phyloP scores from a whole-genome alignment of 2,888 invertebrate genomes.

The Diarsia mendica region DNA sequence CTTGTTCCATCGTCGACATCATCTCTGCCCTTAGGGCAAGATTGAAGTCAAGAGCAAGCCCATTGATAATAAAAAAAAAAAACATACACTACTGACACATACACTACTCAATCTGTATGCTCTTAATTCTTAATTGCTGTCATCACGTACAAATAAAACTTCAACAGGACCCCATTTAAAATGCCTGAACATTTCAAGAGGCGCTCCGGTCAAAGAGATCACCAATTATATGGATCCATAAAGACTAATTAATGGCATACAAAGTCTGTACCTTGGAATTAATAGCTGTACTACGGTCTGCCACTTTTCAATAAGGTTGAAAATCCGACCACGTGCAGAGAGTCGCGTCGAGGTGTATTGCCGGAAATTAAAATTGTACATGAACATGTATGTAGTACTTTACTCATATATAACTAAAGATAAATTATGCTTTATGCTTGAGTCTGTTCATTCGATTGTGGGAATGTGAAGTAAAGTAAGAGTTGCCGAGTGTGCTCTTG shows the following conservation, averaged over 20 bases:
- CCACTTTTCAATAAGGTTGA: too few relatives aligned
- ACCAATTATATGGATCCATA: conserved; percentile 34
- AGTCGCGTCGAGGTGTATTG: conserved; percentile 27
- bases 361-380: conserved; percentile 51
- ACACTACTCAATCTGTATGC: background rate
- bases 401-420: conserved; percentile 16
- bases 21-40: too few relatives aligned
- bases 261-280: conserved; percentile 18
- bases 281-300: background rate
- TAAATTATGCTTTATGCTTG: conserved; percentile 16
- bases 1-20: too few relatives aligned
- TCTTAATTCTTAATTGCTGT: conserved; percentile 1
- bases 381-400: conserved; percentile 26
- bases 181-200: conserved; percentile 9
- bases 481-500: background rate
- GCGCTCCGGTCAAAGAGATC: conserved; percentile 36
- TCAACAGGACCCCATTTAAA: background rate
- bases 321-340: background rate
- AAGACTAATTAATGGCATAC: conserved; percentile 32
- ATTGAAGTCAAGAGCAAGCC: too few relatives aligned
- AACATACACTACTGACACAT: too few relatives aligned
- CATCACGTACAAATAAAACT: background rate
- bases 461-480: background rate
- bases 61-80: too few relatives aligned
- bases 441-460: background rate